Base-by-base conservation (phyloP, 92 coral and sea anemone species). In the Montipora capitata region DNA sequence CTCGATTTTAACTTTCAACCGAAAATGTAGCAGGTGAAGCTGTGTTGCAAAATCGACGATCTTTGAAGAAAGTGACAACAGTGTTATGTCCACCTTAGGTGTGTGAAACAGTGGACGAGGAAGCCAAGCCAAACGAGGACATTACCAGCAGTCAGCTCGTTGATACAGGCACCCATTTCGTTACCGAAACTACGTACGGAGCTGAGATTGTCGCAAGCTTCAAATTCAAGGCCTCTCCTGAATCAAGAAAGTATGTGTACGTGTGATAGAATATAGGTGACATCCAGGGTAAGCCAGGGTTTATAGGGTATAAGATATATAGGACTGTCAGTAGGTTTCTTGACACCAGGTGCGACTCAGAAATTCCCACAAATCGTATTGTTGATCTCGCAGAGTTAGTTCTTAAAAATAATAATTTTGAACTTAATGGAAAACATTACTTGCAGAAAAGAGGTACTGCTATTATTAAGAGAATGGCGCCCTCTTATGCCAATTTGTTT, bases 131-230 rank as follows among this genome's bases (percentile, higher is more conserved):
- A 35, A 66, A 66, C 4, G 43, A 66, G 42, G 71, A 66, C 11
- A 66, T 7, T 7, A 66, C 4, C n/a, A 35, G 5, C 71, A 62
- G 67, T 62, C 67, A 62, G 67, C 38, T 51, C 2, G 43, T 7
- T 2, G 43, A 39, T 49, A 0, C 74, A 6, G 88, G 88, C n/a
- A 73, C 20, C 41, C 73, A 83, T 14, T 83, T 51, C 61, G 88
- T 73, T 0, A 51, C 70, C 3, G 43, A 78, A 41, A 58, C 72
- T 10, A 45, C 62, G 10, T 84, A 84, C 38, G 89, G 89, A 4
- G 81, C 67, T 11, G 89, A 85, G 76, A 75, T 85, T 72, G 89
- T 75, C 3, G 89, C 83, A 38, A 85, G 89, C 58, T 71, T 85
- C 11, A 85, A 76, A 49, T 58, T 75, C 10, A 85, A 65, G 76